A percentile compares a stretch with the other conserved stretches of the same genome.
Evolutionary conservation across 2,888 invertebrate genomes (phyloP).

Genomic region (Bombyx huttoni): DNA sequence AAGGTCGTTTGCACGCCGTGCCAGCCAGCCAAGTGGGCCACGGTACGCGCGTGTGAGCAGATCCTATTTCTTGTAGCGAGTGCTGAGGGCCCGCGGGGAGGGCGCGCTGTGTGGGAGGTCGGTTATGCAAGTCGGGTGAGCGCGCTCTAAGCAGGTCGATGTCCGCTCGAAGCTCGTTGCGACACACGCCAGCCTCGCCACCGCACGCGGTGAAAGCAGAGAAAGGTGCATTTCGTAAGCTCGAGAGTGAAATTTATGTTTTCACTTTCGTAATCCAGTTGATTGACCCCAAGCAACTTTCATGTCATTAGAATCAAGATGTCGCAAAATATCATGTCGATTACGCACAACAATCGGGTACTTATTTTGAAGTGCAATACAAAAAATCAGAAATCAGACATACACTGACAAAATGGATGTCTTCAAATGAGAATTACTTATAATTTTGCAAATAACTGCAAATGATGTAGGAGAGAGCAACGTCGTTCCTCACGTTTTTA

Average conservation of each 20-base stretch:
- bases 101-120: slow-evolving; percentile 42
- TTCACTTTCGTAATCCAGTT: slow-evolving; percentile 65
- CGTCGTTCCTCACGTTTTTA: no score
- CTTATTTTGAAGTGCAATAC: not conserved
- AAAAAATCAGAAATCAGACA: no score
- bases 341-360: not conserved
- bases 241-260: slow-evolving; percentile 68
- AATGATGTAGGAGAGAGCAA: no score
- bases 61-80: slow-evolving; percentile 47
- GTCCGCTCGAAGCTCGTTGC: slow-evolving; percentile 60
- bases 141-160: slow-evolving; percentile 79
- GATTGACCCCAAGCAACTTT: slow-evolving; percentile 33
- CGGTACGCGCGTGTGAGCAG: slow-evolving; percentile 33
- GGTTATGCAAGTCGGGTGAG: slow-evolving; percentile 74
- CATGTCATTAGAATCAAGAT: slow-evolving; percentile 10
- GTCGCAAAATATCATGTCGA: not conserved
- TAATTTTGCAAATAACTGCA: no score
- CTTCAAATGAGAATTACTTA: no score
- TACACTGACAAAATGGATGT: no score
- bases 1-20: slow-evolving; percentile 42
- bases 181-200: slow-evolving; percentile 35
- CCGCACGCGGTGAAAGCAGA: slow-evolving; percentile 59
- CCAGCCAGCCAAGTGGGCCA: slow-evolving; percentile 38
- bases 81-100: slow-evolving; percentile 13
- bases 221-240: slow-evolving; percentile 71